These are phyloP conservation scores for Agriopis leucophaearia DNA, from an alignment of 2,888 invertebrate species.

Conservation along the genomic window DNA sequence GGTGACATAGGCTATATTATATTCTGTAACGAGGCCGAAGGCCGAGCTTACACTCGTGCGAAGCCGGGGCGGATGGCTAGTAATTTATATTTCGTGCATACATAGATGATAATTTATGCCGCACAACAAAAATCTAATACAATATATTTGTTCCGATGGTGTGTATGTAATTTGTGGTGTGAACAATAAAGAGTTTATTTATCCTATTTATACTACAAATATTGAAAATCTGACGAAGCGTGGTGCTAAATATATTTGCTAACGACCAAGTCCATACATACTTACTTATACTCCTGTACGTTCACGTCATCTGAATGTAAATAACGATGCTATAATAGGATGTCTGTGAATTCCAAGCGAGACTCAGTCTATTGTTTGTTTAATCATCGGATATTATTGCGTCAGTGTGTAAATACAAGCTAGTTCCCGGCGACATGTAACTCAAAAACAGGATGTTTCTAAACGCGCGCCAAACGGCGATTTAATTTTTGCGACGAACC, in stretches of 20 bases:
- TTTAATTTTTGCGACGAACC: too few relatives aligned
- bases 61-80: too few relatives aligned
- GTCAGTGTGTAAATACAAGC: neutral
- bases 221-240: neutral
- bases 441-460: neutral
- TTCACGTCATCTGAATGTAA: constrained; percentile 3
- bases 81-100: too few relatives aligned
- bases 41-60: too few relatives aligned
- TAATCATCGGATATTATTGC: neutral
- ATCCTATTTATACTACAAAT: neutral
- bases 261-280: neutral
- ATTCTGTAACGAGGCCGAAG: too few relatives aligned
- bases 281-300: neutral
- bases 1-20: too few relatives aligned
- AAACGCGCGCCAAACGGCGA: neutral
- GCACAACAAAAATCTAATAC: too few relatives aligned
- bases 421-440: neutral
- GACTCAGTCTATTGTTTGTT: constrained; percentile 20
- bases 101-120: too few relatives aligned
- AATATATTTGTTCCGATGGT: too few relatives aligned
- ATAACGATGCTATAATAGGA: constrained; percentile 11
- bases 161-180: too few relatives aligned
- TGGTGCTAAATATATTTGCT: constrained; percentile 2
- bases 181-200: too few relatives aligned
- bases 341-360: constrained; percentile 1